A percentile compares a stretch with the other conserved stretches of the same genome.
Conservation (phyloP, 1,140 invertebrate species). For the Bombus turneri region DNA sequence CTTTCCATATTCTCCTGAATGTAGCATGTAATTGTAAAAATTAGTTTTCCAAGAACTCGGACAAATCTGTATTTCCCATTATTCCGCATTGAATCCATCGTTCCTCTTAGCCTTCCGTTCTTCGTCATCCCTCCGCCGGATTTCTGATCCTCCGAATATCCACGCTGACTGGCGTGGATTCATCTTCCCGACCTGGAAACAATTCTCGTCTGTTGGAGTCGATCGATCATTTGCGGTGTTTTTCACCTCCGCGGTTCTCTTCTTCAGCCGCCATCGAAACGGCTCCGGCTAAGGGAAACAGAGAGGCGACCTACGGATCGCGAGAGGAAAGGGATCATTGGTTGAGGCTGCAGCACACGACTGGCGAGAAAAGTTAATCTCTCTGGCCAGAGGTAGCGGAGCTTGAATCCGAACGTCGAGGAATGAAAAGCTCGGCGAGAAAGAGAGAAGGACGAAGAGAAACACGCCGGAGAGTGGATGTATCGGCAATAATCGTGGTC, state of each 20-base stretch:
- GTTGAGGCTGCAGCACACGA: background rate
- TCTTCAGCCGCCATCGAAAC: constrained; percentile 3
- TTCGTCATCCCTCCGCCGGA: background rate
- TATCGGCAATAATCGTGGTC: constrained; percentile 79
- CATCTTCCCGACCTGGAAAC: background rate
- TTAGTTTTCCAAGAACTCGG: background rate
- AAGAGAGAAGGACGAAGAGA: constrained; percentile 26
- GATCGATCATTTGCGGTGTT: constrained; percentile 32
- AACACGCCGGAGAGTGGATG: constrained; percentile 61
- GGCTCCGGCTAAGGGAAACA: background rate
- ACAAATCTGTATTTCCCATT: background rate
- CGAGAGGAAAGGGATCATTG: background rate
- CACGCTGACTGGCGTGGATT: background rate
- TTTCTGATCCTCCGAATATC: background rate
- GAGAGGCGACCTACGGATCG: background rate
- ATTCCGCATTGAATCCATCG: background rate
- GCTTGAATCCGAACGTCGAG: constrained; percentile 55
- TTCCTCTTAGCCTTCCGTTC: background rate
- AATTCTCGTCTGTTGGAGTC: constrained; percentile 1
- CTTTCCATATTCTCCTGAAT: accelerated
- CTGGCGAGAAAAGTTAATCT: constrained; percentile 60
- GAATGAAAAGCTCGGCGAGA: background rate
- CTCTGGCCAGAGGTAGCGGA: constrained; percentile 40
- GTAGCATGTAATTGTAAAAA: background rate
- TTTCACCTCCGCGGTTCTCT: constrained; percentile 1